phyloP scores from a whole-genome alignment of 2,888 invertebrate species.

The Lydus trimaculatus region DNA sequence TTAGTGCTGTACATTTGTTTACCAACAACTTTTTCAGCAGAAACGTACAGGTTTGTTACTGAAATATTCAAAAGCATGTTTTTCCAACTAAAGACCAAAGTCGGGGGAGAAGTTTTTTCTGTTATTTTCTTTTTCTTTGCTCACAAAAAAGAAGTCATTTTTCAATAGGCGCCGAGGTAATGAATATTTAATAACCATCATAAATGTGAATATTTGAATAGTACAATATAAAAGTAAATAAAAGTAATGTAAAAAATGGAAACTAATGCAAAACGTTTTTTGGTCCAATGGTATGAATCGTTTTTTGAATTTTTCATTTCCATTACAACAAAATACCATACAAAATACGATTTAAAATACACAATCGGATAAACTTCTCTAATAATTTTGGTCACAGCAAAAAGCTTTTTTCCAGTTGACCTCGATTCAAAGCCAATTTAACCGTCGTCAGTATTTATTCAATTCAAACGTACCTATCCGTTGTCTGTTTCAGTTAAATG shows the following conservation, averaged over 20 bases:
- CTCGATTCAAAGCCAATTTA: conserved; percentile 15
- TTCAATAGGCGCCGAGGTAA: neutral
- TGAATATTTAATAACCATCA: conserved; percentile 7
- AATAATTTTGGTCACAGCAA: conserved; percentile 18
- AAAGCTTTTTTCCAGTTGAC: conserved; percentile 24
- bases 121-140: neutral
- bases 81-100: neutral
- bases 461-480: neutral
- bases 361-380: conserved; percentile 9
- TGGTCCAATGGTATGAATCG: neutral
- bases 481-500: neutral
- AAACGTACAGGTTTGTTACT: conserved; percentile 68
- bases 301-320: conserved; percentile 8
- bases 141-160: conserved; percentile 8
- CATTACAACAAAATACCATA: conserved; percentile 3
- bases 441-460: conserved; percentile 4
- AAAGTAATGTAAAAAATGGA: neutral
- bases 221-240: conserved; percentile 4
- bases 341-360: neutral
- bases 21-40: conserved; percentile 75
- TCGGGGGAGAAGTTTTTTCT: neutral
- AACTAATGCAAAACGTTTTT: conserved; percentile 8
- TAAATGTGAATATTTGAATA: conserved; percentile 11
- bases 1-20: conserved; percentile 71
- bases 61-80: conserved; percentile 8